Base-by-base conservation (phyloP, 2,888 invertebrate genomes). In the Ophraella communa region DNA sequence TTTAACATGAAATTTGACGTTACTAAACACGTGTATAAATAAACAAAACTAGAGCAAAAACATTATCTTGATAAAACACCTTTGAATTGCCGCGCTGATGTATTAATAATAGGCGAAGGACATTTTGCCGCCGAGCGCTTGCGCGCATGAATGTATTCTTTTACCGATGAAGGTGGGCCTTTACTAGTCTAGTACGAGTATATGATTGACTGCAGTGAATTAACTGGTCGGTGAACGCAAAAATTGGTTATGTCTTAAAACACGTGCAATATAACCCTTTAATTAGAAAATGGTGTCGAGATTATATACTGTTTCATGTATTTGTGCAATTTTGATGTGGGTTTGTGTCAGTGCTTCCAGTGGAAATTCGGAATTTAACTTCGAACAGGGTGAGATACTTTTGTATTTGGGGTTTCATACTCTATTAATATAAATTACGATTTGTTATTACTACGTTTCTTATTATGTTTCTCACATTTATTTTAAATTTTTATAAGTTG, bases 161-260 rank as follows among this genome's bases (percentile, higher is more conserved):
- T 72, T 71, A 71, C 71, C 71, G 68, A 71, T 62, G 73, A 75
- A 74, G 72, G 75, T 73, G 73, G 75, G 71, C 71, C 74, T 65
- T 74, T 71, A 72, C 71, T 70, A 65, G 60, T 62, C 71, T 70
- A 65, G 60, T 62, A 64, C 67, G 66, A 70, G 74, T 73, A 75
- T 73, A 74, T 72, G 69, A 72, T 68, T 71, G 75, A 74, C 74
- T 75, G 76, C 74, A 72, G 69, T 72, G 73, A 74, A 71, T 68
- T 70, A 68, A 66, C 65, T 67, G 60, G 69, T 72, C 67, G 66
- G 68, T 72, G 66, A 52, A 67, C 65, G 71, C 56, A 73, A 75
- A 74, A 73, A 72, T 74, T 74, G 68, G 76, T 76, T 75, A 76
- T 76, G 76, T 76, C 75, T 75, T 76, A 76, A 77, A 77, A 71